These are phyloP conservation scores for Amiota mariae DNA, from an alignment of 2,888 invertebrate genomes.

Conservation along the genomic window DNA sequence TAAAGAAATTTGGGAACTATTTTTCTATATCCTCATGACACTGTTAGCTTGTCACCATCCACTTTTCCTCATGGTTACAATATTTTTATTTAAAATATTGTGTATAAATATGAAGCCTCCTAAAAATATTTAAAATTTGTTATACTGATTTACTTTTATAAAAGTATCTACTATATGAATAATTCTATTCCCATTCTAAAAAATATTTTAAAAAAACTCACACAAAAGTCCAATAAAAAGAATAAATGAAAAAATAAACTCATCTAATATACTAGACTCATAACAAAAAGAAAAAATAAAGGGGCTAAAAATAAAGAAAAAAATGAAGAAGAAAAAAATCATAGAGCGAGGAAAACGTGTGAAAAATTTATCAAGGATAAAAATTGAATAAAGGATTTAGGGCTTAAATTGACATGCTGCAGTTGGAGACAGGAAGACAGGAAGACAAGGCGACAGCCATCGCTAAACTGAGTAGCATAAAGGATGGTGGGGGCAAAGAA, in stretches of 20 bases:
- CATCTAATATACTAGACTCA: not conserved
- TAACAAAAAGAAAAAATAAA: conserved; percentile 22
- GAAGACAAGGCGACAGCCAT: not conserved
- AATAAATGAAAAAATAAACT: not conserved
- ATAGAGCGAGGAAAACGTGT: conserved; percentile 25
- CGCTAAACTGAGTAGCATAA: not conserved
- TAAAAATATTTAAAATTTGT: conserved; percentile 24
- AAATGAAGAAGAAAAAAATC: conserved; percentile 6
- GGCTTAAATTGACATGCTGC: conserved; percentile 55
- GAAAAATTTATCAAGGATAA: conserved; percentile 48
- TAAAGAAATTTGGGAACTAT: no score
- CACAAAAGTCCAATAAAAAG: conserved; percentile 1
- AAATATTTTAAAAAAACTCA: not conserved
- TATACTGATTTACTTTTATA: conserved; percentile 9
- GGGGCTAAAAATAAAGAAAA: conserved; percentile 26
- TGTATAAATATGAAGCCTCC: conserved; percentile 10
- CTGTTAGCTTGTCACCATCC: no score
- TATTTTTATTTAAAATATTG: not conserved
- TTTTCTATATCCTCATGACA: no score
- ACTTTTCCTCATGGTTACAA: no score
- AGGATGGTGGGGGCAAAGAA: not conserved
- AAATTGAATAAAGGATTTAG: conserved; percentile 70
- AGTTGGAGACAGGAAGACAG: not conserved
- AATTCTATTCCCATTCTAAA: not conserved
- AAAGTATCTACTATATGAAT: no score